Conservation (phyloP, 2,113 vertebrate species). For the Mormoops blainvillei region DNA sequence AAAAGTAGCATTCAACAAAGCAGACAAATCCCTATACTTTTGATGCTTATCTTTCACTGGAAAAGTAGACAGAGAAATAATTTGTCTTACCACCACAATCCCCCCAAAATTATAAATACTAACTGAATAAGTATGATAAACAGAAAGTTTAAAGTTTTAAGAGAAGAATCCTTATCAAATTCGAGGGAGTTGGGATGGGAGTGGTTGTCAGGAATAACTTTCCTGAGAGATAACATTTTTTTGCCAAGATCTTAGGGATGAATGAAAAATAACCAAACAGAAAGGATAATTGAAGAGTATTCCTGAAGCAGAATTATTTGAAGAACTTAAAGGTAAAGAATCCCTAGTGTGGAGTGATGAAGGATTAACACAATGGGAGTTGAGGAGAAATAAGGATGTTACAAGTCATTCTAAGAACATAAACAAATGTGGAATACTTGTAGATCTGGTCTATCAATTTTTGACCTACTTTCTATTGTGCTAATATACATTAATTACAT, state of each 20-base stretch:
- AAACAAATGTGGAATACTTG: not conserved
- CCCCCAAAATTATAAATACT: not conserved
- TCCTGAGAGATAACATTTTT: not conserved
- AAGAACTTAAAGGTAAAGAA: not conserved
- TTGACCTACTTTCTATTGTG: not conserved
- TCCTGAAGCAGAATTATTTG: not conserved
- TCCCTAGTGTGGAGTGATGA: not conserved
- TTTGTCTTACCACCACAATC: not conserved
- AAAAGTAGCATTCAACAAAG: not conserved
- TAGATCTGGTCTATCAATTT: not conserved
- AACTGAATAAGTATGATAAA: not conserved
- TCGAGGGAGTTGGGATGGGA: rapidly evolving
- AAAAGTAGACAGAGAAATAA: not conserved
- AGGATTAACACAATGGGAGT: not conserved
- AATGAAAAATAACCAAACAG: not conserved
- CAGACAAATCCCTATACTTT: not conserved
- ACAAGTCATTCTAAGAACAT: not conserved
- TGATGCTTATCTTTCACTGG: not conserved
- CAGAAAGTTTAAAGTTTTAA: not conserved
- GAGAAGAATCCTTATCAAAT: not conserved
- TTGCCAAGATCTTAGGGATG: not conserved
- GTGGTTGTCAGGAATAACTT: not conserved
- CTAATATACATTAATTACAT: not conserved
- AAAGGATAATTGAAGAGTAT: not conserved
- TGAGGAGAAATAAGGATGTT: not conserved